Evolutionary conservation across 2,797 vertebrate species (phyloP), one percentile per base, ranked within the genome.

Genomic region (Danio kyathit): DNA sequence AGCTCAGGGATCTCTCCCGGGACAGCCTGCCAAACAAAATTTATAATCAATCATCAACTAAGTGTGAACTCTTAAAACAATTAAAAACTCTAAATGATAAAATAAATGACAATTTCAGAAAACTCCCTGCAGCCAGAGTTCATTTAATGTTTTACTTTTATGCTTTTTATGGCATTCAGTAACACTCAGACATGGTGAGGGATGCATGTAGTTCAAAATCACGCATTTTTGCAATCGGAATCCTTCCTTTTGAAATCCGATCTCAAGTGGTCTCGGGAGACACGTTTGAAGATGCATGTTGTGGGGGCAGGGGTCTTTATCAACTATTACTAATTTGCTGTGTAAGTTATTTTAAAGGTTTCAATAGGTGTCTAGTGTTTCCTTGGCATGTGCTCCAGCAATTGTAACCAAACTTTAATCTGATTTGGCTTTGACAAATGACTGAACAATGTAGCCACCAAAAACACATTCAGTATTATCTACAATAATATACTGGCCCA

Each of bases 381-480:
- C 73, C 72, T 76, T 16, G 9, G 51, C 13, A 49, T n/a, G 10
- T 75, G 49, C 13, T 66, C 49, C 77, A 54, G n/a, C 51, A 73
- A 71, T 40, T 78, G 73, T 73, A 76, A 82, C 72, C 69, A 63
- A 56, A 51, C 57, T 79, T 79, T 70, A 38, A 84, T n/a, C 70
- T 72, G 41, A 65, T 19, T 71, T 41, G 51, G 44, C 67, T 64
- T 51, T 57, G 48, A 48, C 75, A 21, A 46, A 17, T 48, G 56
- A 7, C n/a, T 59, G 49, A 79, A 83, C 70, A 81, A 78, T 86
- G 40, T 60, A 78, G 21, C 21, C n/a, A 19, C 29, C 41, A 51
- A 54, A 57, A 59, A 59, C 14, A 74, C 8, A 12, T 73, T 57
- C 17, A 74, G 46, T 21, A 69, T 48, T 48, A 29, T 61, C 66